Base-by-base conservation (phyloP, 37 sponge, comb jelly and placozoan genomes). In the Agelas oroides region DNA sequence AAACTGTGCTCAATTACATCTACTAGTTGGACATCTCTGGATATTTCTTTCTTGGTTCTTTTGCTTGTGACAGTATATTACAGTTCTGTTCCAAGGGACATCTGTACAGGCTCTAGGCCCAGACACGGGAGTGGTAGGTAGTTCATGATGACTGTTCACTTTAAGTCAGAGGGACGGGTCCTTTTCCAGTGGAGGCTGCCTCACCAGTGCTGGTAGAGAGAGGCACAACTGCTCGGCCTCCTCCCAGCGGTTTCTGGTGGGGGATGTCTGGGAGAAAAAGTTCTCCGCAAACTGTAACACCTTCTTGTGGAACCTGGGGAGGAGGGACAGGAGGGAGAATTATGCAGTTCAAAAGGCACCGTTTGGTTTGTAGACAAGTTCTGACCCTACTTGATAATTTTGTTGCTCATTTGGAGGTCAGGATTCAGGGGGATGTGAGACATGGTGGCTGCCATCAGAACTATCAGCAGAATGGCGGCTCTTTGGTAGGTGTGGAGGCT, bases 201-300 rank as follows among this genome's bases (percentile, higher is more conserved):
- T 61, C 25, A 76, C 30, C 34, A 73, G 55, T 41, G 31, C 30
- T 5, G 64, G 5, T 1, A 81, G 57, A 30, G 77, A 71, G 54
- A 20, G 28, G 54, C 86, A 88, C 23, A 88, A 71, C 13, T 64
- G 8, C 12, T 67, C 67, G 15, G 82, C 80, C 65, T 85, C 93
- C 20, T 84, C 86, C 93, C 93, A 92, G 23, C 89, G 81, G 24
- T 88, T 88, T 36, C 32, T 88, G 39, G 65, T 20, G 40, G 87
- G 57, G 30, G 88, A 78, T 15, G 89, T 88, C 41, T 84, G 93
- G 11, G 93, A 88, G 25, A 18, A 55, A 37, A 85, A 41, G 70
- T 92, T 92, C 82, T 92, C 93, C 16, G 76, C 25, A 75, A 88
- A 70, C 71, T 83, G 84, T 39, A 92, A 59, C 62, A 92, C 66